phyloP scores from a whole-genome alignment of 2,113 vertebrate species.

The Lagopus leucura region DNA sequence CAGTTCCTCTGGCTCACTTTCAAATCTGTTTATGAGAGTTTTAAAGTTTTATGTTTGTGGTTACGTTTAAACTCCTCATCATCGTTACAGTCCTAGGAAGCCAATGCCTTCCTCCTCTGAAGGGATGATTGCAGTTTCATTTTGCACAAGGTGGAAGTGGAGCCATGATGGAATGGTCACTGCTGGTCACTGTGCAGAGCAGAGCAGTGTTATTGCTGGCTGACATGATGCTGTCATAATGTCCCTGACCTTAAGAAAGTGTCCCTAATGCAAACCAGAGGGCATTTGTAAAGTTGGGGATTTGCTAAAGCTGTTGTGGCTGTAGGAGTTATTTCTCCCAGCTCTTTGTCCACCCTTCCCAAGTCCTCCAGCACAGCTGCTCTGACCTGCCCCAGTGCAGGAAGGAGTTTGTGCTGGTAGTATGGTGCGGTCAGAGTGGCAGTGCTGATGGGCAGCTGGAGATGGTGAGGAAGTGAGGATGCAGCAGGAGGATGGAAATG shows the following conservation, averaged over 20 bases:
- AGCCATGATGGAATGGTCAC: fast-evolving
- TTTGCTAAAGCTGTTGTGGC: not conserved
- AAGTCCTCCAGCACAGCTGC: not conserved
- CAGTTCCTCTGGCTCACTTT: slow-evolving; percentile 47
- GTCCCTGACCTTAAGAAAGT: no score
- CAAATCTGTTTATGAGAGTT: slow-evolving; percentile 67
- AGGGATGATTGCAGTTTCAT: not conserved
- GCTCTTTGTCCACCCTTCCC: not conserved
- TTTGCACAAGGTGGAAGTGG: not conserved
- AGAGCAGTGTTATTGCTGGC: not conserved
- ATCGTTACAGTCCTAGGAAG: slow-evolving; percentile 18
- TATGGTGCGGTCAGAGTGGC: not conserved
- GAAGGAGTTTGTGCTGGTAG: not conserved
- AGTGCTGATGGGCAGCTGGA: not conserved
- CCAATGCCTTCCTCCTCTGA: slow-evolving; percentile 29
- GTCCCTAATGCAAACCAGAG: not conserved
- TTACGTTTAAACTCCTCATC: slow-evolving; percentile 66
- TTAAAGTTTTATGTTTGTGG: slow-evolving; percentile 64
- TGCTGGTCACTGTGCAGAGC: not conserved
- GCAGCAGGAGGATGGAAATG: not conserved
- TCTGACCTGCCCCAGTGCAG: not conserved
- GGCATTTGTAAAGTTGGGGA: not conserved
- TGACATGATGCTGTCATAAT: not conserved
- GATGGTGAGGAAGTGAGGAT: not conserved
- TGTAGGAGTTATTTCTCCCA: fast-evolving